A percentile compares a stretch with the other conserved stretches of the same genome.
phyloP scores from a whole-genome alignment of 2,888 invertebrate species.

The Pseudococcus viburni region DNA sequence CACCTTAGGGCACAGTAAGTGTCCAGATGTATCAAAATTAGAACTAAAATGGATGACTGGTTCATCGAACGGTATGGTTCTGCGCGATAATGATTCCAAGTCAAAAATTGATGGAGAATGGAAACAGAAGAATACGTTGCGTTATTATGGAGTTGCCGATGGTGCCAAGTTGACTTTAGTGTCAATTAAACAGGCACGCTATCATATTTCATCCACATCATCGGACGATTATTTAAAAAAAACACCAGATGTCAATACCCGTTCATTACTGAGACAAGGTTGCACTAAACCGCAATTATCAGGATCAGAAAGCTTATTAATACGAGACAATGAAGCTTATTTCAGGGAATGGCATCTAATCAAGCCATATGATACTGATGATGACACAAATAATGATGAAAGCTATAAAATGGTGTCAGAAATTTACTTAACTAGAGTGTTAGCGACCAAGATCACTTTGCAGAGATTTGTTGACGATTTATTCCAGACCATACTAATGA shows the following conservation, averaged over 20 bases:
- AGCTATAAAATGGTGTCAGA: conserved; percentile 99
- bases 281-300: too few species aligned
- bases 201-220: too few species aligned
- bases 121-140: conserved; percentile 96
- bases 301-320: too few species aligned
- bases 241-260: too few species aligned
- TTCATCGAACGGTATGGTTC: conserved; percentile 78
- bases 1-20: conserved; percentile 94
- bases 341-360: conserved; percentile 86
- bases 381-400: conserved; percentile 84
- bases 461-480: conserved; percentile 98
- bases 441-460: conserved; percentile 92
- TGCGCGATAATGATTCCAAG: conserved; percentile 97
- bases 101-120: conserved; percentile 97
- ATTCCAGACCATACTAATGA: conserved; percentile 99
- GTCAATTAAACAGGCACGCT: too few species aligned
- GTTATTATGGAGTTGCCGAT: conserved; percentile 97
- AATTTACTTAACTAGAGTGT: conserved; percentile 95
- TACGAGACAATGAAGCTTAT: conserved; percentile 47
- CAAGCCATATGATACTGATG: conserved; percentile 90
- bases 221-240: too few species aligned
- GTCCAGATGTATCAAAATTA: conserved; percentile 95
- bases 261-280: too few species aligned
- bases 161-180: conserved; percentile 91
- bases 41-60: conserved; percentile 94